A percentile compares a stretch with the other conserved stretches of the same genome.
Evolutionary conservation across 2,888 invertebrate genomes (phyloP).

Genomic region (Yponomeuta cagnagella): DNA sequence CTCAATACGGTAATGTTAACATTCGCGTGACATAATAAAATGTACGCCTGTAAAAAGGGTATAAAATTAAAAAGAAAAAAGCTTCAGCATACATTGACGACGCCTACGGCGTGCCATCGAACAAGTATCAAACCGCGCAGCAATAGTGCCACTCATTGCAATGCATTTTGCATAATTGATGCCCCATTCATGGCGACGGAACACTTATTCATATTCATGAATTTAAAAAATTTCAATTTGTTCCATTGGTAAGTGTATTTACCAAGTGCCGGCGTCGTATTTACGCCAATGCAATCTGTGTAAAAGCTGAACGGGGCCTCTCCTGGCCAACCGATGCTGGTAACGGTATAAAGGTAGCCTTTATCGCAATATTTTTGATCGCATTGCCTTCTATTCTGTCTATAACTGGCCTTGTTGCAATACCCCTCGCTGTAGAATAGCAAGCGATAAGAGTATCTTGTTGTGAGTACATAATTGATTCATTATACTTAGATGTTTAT

Average conservation of each 20-base stretch:
- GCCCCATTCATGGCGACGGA: constrained; percentile 62
- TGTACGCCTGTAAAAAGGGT: background rate
- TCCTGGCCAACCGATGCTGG: constrained; percentile 21
- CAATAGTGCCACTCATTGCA: constrained; percentile 50
- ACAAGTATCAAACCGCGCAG: constrained; percentile 34
- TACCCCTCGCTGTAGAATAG: background rate
- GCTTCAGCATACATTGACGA: constrained; percentile 19
- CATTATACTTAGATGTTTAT: no score
- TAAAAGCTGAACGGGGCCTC: constrained; percentile 49
- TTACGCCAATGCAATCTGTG: constrained; percentile 63
- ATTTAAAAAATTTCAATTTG: constrained; percentile 71
- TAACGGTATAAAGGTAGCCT: constrained; percentile 42
- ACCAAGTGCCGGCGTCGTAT: constrained; percentile 55
- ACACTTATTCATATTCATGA: constrained; percentile 73
- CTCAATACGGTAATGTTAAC: background rate
- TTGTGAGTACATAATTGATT: background rate
- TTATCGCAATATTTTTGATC: constrained; percentile 57
- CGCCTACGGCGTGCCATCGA: constrained; percentile 37
- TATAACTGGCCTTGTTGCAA: constrained; percentile 26
- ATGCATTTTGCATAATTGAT: constrained; percentile 73
- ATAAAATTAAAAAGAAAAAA: constrained; percentile 8
- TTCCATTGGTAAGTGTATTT: constrained; percentile 60
- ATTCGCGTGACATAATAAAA: background rate
- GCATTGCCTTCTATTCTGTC: constrained; percentile 32
- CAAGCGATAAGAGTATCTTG: background rate